Base-by-base conservation (phyloP, 2,797 vertebrate species). In the Sitta carolinensis region DNA sequence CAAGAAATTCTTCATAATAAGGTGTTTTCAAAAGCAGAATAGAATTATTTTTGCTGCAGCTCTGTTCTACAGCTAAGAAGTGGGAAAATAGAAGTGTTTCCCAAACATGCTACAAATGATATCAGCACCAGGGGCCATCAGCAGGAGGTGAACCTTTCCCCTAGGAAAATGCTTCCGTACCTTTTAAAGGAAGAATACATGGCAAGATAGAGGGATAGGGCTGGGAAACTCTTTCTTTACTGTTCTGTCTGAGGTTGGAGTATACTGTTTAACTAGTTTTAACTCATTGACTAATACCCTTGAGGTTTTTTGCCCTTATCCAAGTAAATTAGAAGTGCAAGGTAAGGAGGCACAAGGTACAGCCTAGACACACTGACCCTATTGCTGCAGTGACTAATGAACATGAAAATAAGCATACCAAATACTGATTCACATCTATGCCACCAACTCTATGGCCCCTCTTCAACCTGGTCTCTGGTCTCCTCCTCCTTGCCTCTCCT, bases 341-440 rank as follows among this genome's bases (percentile, higher is more conserved):
- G 21, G 11, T 38, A 79, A 57, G 10, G 29, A 87, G 36, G 32
- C 34, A 84, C 16, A n/a, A 68, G 14, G n/a, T 9, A 26, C 2
- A 1, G 5, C 26, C 26, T 51, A 29, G 42, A 29, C 45, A 67
- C 32, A 29, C 21, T 54, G 58, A 48, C 13, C 3, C 20, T 45
- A 7, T 2, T 11, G 20, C 51, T 58, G 34, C n/a, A 48, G 22
- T 29, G 47, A 55, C 32, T 61, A n/a, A 69, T 5, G 16, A 75
- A 72, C 1, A 2, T 8, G 30, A 38, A 67, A 66, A 21, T 20
- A 64, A 77, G 10, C 21, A 51, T 0, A 0, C 4, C 43, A 86
- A 52, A 55, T 11, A 62, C 9, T 1, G 1, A 55, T 25, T 51
- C 2, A 0, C 48, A 73, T 7, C 0, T 3, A 18, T 76, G 36